phyloP scores from a whole-genome alignment of 2,797 vertebrate genomes.

The Cirrhinus mrigala region DNA sequence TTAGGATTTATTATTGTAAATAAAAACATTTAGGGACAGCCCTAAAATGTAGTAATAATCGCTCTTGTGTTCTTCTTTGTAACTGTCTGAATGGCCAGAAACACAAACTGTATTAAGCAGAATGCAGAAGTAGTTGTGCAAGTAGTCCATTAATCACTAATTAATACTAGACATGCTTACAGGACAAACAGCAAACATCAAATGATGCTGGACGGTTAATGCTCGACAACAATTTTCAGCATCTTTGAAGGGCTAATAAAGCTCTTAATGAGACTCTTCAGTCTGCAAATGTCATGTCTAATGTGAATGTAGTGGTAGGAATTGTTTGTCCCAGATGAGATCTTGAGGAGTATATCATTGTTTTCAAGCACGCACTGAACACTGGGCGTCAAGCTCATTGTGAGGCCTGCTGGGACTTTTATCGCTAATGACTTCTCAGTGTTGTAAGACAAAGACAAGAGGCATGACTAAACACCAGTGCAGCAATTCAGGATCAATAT shows the following conservation, averaged over 20 bases:
- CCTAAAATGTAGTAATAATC: too few species aligned
- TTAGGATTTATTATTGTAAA: too few species aligned
- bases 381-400: background rate
- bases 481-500: background rate
- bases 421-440: background rate
- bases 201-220: background rate
- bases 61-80: background rate
- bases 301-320: constrained; percentile 18
- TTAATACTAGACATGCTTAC: background rate
- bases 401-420: background rate
- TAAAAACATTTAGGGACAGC: too few species aligned
- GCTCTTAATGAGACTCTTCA: constrained; percentile 37
- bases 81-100: background rate
- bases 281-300: constrained; percentile 36
- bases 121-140: background rate
- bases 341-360: constrained; percentile 15
- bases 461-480: background rate
- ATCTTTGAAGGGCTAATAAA: constrained; percentile 36
- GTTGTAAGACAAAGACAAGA: background rate
- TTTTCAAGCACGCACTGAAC: background rate
- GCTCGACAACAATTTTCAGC: constrained; percentile 5
- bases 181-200: background rate
- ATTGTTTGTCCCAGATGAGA: constrained; percentile 26
- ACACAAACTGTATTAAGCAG: background rate
- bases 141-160: background rate